Conservation (phyloP, 2,888 invertebrate genomes). For the Cataglyphis rosenhaueri region DNA sequence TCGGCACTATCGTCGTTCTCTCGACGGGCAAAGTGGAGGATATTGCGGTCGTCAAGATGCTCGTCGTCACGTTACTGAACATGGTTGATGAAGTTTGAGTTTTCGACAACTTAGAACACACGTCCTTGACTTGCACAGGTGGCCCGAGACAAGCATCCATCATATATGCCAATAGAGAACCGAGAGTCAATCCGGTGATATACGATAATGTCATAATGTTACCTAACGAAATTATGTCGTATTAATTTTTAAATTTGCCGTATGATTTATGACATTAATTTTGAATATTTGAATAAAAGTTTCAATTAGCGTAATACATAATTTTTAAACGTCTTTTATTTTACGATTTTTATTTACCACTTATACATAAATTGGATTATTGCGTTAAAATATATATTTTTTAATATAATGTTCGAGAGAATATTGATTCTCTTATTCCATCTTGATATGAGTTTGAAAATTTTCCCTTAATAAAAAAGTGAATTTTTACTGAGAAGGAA, state of each 20-base stretch:
- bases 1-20: constrained; percentile 71
- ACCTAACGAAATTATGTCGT: constrained; percentile 86
- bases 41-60: constrained; percentile 74
- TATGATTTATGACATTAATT: not conserved
- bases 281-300: not conserved
- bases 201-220: constrained; percentile 98
- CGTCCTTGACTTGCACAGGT: constrained; percentile 81
- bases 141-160: constrained; percentile 87
- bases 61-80: constrained; percentile 72
- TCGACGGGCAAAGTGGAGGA: constrained; percentile 76
- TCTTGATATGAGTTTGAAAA: too few species aligned
- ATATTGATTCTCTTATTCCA: too few species aligned
- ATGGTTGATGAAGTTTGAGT: constrained; percentile 65
- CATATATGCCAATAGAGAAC: constrained; percentile 93
- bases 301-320: not conserved
- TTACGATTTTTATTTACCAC: too few species aligned
- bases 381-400: too few species aligned
- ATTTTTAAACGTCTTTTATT: not conserved
- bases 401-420: too few species aligned
- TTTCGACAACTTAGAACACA: constrained; percentile 77
- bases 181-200: constrained; percentile 94
- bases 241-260: not conserved
- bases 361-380: too few species aligned
- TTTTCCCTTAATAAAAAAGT: too few species aligned
- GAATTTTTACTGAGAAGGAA: too few species aligned